phyloP scores from a whole-genome alignment of 2,888 invertebrate species.

The Drosophila mettleri region DNA sequence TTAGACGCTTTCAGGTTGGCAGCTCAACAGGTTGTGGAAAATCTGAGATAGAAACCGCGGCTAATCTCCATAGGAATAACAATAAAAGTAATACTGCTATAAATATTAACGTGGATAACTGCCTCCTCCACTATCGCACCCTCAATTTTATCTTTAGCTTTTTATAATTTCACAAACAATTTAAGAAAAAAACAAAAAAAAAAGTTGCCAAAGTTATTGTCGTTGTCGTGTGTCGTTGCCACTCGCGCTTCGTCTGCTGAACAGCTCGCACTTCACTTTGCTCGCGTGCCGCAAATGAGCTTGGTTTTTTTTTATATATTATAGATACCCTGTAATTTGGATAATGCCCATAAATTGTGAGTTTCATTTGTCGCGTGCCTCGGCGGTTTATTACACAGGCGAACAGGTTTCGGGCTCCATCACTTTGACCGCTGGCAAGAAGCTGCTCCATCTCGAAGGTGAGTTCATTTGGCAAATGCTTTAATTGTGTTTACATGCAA shows the following conservation, averaged over 20 bases:
- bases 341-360: constrained; percentile 66
- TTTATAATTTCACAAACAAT: constrained; percentile 30
- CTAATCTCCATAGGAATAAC: constrained; percentile 17
- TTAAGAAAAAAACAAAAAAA: constrained; percentile 13
- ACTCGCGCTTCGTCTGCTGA: constrained; percentile 33
- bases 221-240: constrained; percentile 26
- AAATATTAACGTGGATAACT: constrained; percentile 28
- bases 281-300: constrained; percentile 34
- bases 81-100: constrained; percentile 6
- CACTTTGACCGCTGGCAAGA: constrained; percentile 47
- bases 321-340: constrained; percentile 28
- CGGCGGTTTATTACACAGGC: constrained; percentile 72
- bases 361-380: constrained; percentile 64
- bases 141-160: constrained; percentile 49
- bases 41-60: neutral
- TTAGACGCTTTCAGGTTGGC: constrained; percentile 22
- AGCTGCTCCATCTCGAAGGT: constrained; percentile 60
- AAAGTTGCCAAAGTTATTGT: constrained; percentile 24
- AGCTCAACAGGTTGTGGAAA: constrained; percentile 47
- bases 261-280: constrained; percentile 32
- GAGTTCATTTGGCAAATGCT: constrained; percentile 29
- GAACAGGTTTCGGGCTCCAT: constrained; percentile 67
- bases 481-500: constrained; percentile 1
- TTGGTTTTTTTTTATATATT: neutral
- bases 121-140: constrained; percentile 31